These are phyloP conservation scores for Tauraco hartlaubi DNA, from an alignment of 2,797 vertebrate genomes.

Conservation along the genomic window DNA sequence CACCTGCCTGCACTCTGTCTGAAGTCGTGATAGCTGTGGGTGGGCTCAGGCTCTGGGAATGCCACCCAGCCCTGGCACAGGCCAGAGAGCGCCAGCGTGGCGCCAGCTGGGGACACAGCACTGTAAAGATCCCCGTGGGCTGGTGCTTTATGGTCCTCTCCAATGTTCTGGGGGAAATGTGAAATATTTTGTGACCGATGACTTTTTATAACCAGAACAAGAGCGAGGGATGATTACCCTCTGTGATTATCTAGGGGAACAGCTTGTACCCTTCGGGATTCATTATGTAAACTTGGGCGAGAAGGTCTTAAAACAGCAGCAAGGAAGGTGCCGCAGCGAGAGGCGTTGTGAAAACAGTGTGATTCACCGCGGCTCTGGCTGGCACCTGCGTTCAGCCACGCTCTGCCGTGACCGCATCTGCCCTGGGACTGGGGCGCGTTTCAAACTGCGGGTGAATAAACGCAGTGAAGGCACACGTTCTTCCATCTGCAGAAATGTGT, in stretches of 20 bases:
- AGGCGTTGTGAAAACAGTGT: neutral
- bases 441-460: neutral
- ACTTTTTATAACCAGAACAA: neutral
- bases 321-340: neutral
- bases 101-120: rapidly evolving
- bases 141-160: neutral
- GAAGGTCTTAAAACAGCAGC: conserved; percentile 42
- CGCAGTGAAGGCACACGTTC: rapidly evolving
- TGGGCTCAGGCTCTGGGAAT: too few species aligned
- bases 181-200: conserved; percentile 28
- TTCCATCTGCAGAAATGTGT: neutral
- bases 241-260: neutral
- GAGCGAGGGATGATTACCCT: neutral
- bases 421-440: rapidly evolving
- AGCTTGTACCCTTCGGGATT: conserved; percentile 19
- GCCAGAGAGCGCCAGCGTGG: rapidly evolving
- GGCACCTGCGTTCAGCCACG: rapidly evolving
- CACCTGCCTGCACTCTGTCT: neutral
- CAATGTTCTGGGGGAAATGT: neutral
- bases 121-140: neutral
- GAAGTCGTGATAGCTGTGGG: neutral
- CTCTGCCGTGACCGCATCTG: neutral
- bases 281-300: conserved; percentile 42
- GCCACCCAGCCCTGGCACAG: rapidly evolving
- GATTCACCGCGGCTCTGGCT: neutral